Conservation (phyloP, 2,113 vertebrate genomes). For the Ondatra zibethicus region DNA sequence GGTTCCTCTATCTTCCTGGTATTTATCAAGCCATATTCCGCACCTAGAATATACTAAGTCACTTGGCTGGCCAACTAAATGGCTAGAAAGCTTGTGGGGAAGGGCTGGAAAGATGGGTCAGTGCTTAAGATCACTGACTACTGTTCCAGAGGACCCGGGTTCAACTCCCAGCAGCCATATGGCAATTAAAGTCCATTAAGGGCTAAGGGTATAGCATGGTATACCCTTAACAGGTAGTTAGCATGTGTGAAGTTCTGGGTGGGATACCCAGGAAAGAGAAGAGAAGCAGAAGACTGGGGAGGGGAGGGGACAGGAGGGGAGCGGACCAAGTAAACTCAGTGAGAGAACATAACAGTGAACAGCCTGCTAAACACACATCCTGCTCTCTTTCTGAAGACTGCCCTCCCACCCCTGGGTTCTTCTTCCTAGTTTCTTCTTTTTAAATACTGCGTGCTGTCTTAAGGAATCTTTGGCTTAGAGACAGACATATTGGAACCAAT, state of each 20-base stretch:
- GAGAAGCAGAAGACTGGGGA: neutral
- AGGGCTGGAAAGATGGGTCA: neutral
- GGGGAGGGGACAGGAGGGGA: neutral
- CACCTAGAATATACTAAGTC: neutral
- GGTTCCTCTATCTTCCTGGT: neutral
- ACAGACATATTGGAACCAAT: neutral
- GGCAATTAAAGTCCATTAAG: neutral
- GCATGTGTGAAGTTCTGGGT: neutral
- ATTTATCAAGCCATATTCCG: neutral
- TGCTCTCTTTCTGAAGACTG: constrained; percentile 1
- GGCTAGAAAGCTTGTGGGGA: neutral
- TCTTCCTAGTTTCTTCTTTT: neutral
- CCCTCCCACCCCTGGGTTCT: neutral
- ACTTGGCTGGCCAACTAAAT: constrained; percentile 8
- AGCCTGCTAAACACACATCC: neutral
- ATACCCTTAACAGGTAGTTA: neutral
- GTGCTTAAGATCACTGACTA: neutral
- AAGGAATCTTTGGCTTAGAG: constrained; percentile 3
- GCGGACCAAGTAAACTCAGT: neutral
- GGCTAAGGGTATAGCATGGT: neutral
- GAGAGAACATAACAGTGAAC: neutral
- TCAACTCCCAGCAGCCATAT: neutral
- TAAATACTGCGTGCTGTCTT: constrained; percentile 18
- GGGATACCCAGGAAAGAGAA: neutral
- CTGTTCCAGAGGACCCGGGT: neutral